phyloP scores from a whole-genome alignment of 2,888 invertebrate species.

The Thyatira batis region DNA sequence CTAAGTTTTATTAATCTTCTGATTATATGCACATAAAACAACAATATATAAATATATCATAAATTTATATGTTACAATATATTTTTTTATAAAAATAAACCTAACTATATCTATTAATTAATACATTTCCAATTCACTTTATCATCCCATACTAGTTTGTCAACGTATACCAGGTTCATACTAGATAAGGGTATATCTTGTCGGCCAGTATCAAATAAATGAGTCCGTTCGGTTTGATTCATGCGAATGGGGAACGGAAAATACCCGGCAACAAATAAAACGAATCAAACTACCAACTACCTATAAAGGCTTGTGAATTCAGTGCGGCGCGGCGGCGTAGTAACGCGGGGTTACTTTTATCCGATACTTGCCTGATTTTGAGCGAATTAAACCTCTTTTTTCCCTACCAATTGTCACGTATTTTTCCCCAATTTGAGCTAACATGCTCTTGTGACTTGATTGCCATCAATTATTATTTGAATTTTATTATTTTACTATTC shows the following conservation, averaged over 20 bases:
- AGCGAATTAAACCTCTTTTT: conserved; percentile 6
- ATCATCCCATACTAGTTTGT: conserved; percentile 34
- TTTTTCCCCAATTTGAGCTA: conserved; percentile 27
- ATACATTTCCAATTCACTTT: conserved; percentile 37
- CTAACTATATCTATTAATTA: conserved; percentile 26
- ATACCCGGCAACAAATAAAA: conserved; percentile 74
- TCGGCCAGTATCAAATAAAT: conserved; percentile 75
- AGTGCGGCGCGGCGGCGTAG: conserved; percentile 12
- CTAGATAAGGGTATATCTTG: conserved; percentile 57
- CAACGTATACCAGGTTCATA: conserved; percentile 39
- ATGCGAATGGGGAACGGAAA: conserved; percentile 75
- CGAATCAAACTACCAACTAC: conserved; percentile 58
- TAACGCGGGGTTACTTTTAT: conserved; percentile 29
- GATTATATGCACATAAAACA: too few species aligned
- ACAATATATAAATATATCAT: too few species aligned
- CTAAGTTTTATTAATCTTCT: too few species aligned
- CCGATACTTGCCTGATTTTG: conserved; percentile 15
- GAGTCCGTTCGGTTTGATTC: conserved; percentile 78
- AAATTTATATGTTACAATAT: neutral
- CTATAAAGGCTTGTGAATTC: conserved; percentile 41
- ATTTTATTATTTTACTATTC: neutral
- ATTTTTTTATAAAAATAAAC: neutral
- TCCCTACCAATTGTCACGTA: conserved; percentile 20
- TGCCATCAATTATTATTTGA: conserved; percentile 2
- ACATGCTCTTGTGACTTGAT: conserved; percentile 28